Conservation (phyloP, 2,113 vertebrate species). For the Heterocephalus glaber region DNA sequence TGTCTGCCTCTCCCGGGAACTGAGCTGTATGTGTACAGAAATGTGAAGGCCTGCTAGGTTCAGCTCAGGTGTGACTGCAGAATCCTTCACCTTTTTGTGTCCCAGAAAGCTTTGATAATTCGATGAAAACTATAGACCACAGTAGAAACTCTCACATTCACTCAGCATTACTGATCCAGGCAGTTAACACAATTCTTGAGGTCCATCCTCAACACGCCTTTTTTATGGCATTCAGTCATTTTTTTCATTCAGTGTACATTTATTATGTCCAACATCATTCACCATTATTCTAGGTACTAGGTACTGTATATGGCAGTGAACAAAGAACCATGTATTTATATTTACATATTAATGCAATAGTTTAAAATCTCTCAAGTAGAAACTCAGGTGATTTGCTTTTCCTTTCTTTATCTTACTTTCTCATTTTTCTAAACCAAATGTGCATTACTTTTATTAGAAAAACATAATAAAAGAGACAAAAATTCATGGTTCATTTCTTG, state of each 20-base stretch:
- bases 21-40: not conserved
- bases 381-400: conserved; percentile 21
- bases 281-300: not conserved
- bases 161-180: not conserved
- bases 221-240: not conserved
- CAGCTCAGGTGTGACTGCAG: not conserved
- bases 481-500: conserved; percentile 68
- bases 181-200: not conserved
- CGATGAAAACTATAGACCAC: not conserved
- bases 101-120: not conserved
- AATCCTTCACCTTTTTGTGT: not conserved
- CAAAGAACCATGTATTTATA: not conserved
- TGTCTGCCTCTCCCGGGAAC: not conserved
- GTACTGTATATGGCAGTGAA: not conserved
- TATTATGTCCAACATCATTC: not conserved
- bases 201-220: too few relatives aligned
- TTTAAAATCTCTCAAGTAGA: conserved; percentile 25
- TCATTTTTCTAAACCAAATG: conserved; percentile 65
- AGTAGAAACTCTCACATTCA: not conserved
- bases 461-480: conserved; percentile 55
- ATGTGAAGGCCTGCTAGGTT: not conserved
- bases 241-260: not conserved
- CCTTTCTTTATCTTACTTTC: conserved; percentile 31
- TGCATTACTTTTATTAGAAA: conserved; percentile 48
- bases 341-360: conserved; percentile 31